phyloP scores from a whole-genome alignment of 2,113 vertebrate genomes.

The Podocnemis expansa region DNA sequence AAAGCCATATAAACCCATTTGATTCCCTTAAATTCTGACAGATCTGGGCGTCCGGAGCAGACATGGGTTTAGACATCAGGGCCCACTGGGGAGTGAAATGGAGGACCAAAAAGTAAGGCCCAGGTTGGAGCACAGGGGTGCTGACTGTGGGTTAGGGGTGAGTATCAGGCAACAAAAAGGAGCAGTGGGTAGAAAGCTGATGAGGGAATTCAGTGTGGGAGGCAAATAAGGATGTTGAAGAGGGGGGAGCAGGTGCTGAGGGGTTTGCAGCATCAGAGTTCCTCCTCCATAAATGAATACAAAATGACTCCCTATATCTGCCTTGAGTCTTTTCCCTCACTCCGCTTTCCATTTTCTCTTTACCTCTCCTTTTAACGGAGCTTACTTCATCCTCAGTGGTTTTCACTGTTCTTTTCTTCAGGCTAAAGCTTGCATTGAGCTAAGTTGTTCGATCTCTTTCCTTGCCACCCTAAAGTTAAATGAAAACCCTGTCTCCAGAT shows the following conservation, averaged over 20 bases:
- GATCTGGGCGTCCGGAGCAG: neutral
- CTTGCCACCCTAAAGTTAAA: slow-evolving; percentile 4
- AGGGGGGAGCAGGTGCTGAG: neutral
- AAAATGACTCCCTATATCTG: neutral
- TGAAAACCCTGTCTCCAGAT: neutral
- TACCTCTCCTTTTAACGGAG: neutral
- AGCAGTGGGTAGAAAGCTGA: neutral
- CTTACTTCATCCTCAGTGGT: neutral
- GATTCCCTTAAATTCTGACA: neutral
- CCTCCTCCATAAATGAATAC: neutral
- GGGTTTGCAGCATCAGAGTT: neutral
- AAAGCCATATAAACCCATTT: neutral
- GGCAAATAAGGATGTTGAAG: too few species aligned
- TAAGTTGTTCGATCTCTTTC: neutral
- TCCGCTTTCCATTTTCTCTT: neutral
- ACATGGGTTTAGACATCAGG: neutral
- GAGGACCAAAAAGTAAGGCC: neutral
- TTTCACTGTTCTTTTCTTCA: neutral
- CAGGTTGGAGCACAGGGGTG: neutral
- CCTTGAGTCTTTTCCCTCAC: neutral
- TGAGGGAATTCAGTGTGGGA: neutral
- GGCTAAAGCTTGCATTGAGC: neutral
- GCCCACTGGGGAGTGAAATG: neutral
- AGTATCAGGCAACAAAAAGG: neutral
- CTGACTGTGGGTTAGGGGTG: neutral